Base-by-base conservation (phyloP, 1,140 invertebrate genomes). In the Teleopsis dalmanni region DNA sequence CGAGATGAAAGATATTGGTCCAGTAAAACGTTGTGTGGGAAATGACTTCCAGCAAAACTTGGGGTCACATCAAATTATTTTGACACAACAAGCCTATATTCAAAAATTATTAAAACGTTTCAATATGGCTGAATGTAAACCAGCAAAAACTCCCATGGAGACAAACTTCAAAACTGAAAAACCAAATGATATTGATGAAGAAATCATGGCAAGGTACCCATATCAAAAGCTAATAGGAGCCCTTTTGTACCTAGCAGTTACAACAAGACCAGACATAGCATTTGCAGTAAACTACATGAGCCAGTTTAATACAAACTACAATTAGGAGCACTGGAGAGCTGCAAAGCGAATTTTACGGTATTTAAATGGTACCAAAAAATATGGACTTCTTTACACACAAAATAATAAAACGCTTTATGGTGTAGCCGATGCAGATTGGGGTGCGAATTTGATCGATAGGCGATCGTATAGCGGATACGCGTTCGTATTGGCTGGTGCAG, bases 21-120 rank as follows among this genome's bases (percentile, higher is more conserved):
- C n/a, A n/a, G n/a, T n/a, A n/a, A n/a, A n/a, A n/a, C n/a, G n/a
- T n/a, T n/a, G n/a, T n/a, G 18, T 37, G 14, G 35, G 35, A 74
- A 76, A 47, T 40, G 73, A 41, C 51, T 77, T 0, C 51, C 75
- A 21, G 54, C 58, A 25, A 75, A 76, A 50, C 53, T 76, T 21
- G 58, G 62, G 27, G 59, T 53, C 25, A 75, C 73, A 21, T 55
- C 44, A 25, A 34, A 56, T 46, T 44, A 47, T 25, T 36, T 48
- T 71, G 22, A 35, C 14, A 19, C 49, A 51, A 18, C 13, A 25
- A n/a, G 19, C 44, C 21, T 31, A 36, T 16, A 18, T 13, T 7
- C 23, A 48, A 2, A 16, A 48, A 8, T 16, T 48, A 19, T 41
- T 48, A 21, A 42, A 21, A 23, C 16, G 3, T 29, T 49, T 37